phyloP scores from a whole-genome alignment of 2,888 invertebrate species.

The Tenthredo scrophulariae region DNA sequence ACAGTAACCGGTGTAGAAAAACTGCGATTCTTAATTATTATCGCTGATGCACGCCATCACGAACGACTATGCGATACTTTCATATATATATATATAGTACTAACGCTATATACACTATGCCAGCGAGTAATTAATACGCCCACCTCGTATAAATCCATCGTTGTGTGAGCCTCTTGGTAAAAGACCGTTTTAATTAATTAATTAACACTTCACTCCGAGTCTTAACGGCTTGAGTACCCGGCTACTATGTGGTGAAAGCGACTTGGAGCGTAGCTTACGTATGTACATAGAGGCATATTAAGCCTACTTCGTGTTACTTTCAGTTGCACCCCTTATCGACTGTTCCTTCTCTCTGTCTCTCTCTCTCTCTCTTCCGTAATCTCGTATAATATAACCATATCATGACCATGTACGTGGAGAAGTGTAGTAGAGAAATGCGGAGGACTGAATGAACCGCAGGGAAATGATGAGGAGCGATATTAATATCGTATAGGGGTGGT shows the following conservation, averaged over 20 bases:
- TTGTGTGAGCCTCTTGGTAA: constrained; percentile 25
- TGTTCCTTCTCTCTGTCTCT: constrained; percentile 46
- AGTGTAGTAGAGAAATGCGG: constrained; percentile 7
- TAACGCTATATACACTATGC: neutral
- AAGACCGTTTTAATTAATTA: constrained; percentile 45
- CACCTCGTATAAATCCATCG: constrained; percentile 45
- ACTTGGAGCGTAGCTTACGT: constrained; percentile 7
- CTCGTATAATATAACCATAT: constrained; percentile 15
- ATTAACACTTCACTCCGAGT: constrained; percentile 45
- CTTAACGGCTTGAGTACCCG: constrained; percentile 37
- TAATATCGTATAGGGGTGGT: constrained; percentile 23
- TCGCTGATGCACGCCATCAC: neutral
- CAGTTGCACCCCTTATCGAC: constrained; percentile 48
- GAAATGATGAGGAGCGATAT: constrained; percentile 23
- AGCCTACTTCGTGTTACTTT: constrained; percentile 17
- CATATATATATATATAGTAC: neutral
- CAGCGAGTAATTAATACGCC: constrained; percentile 48
- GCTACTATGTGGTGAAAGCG: constrained; percentile 35
- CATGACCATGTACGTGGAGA: constrained; percentile 3
- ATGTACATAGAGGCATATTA: neutral
- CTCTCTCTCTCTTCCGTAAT: constrained; percentile 46
- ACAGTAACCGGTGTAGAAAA: neutral
- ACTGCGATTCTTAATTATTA: neutral
- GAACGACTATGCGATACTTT: neutral
- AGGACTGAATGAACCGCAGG: neutral